These are phyloP conservation scores for Lichenostomus cassidix DNA, from an alignment of 2,113 vertebrate genomes.

Conservation along the genomic window DNA sequence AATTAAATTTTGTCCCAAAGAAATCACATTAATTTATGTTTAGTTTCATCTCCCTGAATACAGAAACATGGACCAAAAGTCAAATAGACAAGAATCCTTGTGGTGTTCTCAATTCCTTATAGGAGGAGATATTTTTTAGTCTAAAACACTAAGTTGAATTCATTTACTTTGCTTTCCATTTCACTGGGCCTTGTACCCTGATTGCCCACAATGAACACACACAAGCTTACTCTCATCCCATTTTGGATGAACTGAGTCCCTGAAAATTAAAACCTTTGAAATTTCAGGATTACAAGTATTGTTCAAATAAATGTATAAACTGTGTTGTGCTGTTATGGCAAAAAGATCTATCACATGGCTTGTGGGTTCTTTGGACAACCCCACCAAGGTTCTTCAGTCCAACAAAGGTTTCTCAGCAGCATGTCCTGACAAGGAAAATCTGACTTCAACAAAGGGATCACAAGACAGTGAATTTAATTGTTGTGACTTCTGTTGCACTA, in stretches of 20 bases:
- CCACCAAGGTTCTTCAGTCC: background rate
- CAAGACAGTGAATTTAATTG: background rate
- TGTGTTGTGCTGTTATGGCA: background rate
- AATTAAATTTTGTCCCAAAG: conserved; percentile 36
- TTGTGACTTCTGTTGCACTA: background rate
- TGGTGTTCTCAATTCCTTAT: background rate
- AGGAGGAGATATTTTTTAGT: background rate
- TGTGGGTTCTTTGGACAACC: background rate
- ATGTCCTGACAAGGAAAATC: background rate
- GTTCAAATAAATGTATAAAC: background rate
- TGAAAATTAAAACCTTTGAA: background rate
- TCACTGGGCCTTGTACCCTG: background rate
- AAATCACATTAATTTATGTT: conserved; percentile 26
- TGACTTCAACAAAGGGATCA: background rate
- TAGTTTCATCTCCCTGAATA: background rate
- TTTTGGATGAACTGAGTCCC: background rate
- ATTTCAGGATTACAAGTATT: background rate
- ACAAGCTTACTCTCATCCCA: background rate
- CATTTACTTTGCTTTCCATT: background rate
- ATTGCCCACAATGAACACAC: background rate
- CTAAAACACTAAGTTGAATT: background rate
- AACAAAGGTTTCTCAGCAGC: background rate
- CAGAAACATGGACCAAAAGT: background rate
- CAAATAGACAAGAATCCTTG: background rate
- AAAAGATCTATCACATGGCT: background rate